Conservation (phyloP, 1,140 invertebrate species). For the Arion vulgaris region DNA sequence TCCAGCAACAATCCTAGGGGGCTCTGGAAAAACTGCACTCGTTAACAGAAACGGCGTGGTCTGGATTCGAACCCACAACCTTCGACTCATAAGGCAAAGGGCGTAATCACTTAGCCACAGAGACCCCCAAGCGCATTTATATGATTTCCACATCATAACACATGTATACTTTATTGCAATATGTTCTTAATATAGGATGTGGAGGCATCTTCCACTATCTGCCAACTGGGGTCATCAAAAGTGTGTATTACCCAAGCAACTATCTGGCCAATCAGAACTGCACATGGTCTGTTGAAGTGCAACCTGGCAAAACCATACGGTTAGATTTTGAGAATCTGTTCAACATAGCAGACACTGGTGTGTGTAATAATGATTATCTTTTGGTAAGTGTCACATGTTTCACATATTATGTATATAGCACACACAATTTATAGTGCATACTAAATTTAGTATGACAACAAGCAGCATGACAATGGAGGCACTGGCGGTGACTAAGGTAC, state of each 20-base stretch:
- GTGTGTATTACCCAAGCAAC: constrained; percentile 91
- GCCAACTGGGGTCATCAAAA: constrained; percentile 90
- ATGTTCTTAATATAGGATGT: constrained; percentile 82
- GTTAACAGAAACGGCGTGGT: too few relatives aligned
- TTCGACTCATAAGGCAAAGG: too few relatives aligned
- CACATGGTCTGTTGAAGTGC: constrained; percentile 86
- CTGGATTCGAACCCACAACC: too few relatives aligned
- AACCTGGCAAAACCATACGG: constrained; percentile 80
- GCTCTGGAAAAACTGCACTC: too few relatives aligned
- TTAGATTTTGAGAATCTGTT: constrained; percentile 77
- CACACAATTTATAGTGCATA: too few relatives aligned
- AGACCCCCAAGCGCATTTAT: too few relatives aligned
- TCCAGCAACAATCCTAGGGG: too few relatives aligned
- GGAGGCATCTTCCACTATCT: constrained; percentile 90
- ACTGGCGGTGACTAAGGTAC: too few relatives aligned
- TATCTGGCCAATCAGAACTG: constrained; percentile 94
- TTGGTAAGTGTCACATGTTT: constrained; percentile 77
- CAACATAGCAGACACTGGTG: constrained; percentile 74
- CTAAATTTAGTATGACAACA: too few relatives aligned
- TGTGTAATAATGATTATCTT: constrained; percentile 78
- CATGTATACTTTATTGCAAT: not conserved
- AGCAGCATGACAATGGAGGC: too few relatives aligned
- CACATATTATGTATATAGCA: too few relatives aligned
- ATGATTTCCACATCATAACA: not conserved
- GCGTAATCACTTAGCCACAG: too few relatives aligned